Evolutionary conservation across 1,140 invertebrate species (phyloP).

Genomic region (Phocides pigmalion): DNA sequence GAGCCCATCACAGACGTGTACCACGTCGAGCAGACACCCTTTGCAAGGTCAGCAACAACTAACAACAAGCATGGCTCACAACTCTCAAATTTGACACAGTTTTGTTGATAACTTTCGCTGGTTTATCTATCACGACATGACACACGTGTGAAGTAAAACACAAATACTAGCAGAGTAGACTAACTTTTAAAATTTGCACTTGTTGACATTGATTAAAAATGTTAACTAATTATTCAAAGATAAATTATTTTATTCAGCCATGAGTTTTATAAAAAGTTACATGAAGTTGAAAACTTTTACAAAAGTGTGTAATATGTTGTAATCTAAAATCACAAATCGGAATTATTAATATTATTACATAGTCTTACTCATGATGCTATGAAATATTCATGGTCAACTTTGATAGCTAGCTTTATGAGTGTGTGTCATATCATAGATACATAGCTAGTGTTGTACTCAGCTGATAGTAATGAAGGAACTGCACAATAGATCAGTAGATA

Average conservation of each 20-base stretch:
- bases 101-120: neutral
- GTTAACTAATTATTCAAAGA: too few species aligned
- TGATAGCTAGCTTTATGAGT: slow-evolving; percentile 25
- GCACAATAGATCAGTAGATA: slow-evolving; percentile 32
- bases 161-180: too few species aligned
- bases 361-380: neutral
- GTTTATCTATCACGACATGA: neutral
- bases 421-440: slow-evolving; percentile 25
- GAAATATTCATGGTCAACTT: slow-evolving; percentile 42
- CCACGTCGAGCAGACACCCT: slow-evolving; percentile 88
- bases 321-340: too few species aligned
- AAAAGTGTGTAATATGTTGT: slow-evolving; percentile 20
- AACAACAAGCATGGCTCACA: slow-evolving; percentile 5
- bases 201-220: too few species aligned
- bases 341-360: too few species aligned
- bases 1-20: slow-evolving; percentile 87
- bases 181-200: too few species aligned
- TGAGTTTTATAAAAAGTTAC: neutral
- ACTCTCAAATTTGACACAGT: slow-evolving; percentile 20
- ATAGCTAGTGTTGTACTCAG: slow-evolving; percentile 25
- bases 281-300: neutral
- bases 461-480: neutral
- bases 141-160: neutral
- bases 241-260: neutral
- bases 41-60: slow-evolving; percentile 85